Base-by-base conservation (phyloP, 92 coral and sea anemone species). In the Bergia puertoricense region DNA sequence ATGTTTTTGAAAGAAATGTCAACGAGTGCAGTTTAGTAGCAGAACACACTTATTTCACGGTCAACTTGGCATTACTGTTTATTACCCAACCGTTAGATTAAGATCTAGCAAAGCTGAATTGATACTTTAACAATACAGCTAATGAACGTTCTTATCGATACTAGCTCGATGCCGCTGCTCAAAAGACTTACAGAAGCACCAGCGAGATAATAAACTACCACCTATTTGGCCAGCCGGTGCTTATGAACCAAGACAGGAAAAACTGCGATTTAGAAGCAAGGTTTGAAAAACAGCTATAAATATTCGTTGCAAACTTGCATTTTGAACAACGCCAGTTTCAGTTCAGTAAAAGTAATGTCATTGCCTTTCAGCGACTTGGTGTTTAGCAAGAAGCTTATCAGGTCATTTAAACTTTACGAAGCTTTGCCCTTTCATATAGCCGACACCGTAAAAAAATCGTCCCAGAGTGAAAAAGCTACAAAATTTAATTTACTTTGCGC, bases 401-500 rank as follows among this genome's bases (percentile, higher is more conserved):
- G 13, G n/a, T 22, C n/a, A 62, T 62, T 20, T 62, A 62, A 7
- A 62, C 3, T 14, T 62, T 15, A 20, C 6, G 69, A 62, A 23
- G n/a, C 20, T 57, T 57, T 57, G 66, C 20, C 66, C 20, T 57
- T 13, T 57, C 66, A 57, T 57, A 57, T 62, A 22, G 82, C 66
- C 66, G 82, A 79, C 65, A 5, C 57, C 36, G 8, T 11, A 6
- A 81, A 50, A 80, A 30, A 42, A 37, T 62, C 18, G 56, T 20
- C 76, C 38, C 38, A 40, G 38, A 66, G 30, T 11, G 67, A 43
- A 82, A 42, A 39, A 30, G 44, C 39, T 79, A 20, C 15, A 42
- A 43, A 46, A 79, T 79, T 15, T 79, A 82, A 8, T 39, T 16
- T 20, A n/a, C 36, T 67, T 82, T 82, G 85, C 86, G 57, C 86